These are phyloP conservation scores for Drosophila oshimai DNA, from an alignment of 1,140 invertebrate species.

Conservation along the genomic window DNA sequence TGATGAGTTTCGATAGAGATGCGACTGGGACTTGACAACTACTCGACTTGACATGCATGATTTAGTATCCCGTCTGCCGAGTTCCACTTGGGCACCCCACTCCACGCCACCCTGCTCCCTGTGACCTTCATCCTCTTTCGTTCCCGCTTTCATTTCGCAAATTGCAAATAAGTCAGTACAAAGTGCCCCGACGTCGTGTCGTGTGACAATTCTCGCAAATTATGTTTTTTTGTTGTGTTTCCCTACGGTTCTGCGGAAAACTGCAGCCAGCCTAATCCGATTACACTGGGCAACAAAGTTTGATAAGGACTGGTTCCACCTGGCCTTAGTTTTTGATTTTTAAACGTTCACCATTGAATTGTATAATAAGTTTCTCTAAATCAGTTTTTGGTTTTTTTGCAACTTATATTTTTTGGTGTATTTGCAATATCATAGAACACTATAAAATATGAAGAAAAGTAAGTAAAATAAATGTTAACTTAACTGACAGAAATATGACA, in stretches of 20 bases:
- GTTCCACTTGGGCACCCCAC: conserved; percentile 12
- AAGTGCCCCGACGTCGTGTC: conserved; percentile 46
- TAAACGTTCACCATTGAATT: too few species aligned
- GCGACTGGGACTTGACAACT: conserved; percentile 57
- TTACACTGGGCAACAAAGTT: conserved; percentile 34
- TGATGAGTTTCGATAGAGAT: conserved; percentile 78
- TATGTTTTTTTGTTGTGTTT: conserved; percentile 63
- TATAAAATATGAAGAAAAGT: too few species aligned
- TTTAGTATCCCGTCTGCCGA: conserved; percentile 48
- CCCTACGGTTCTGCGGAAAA: conserved; percentile 5
- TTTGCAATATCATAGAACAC: too few species aligned
- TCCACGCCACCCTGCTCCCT: not conserved
- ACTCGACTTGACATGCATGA: conserved; percentile 80
- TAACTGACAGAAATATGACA: too few species aligned
- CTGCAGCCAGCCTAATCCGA: conserved; percentile 72
- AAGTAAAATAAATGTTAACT: not conserved
- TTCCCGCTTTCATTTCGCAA: conserved; percentile 65
- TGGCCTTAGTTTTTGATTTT: too few species aligned
- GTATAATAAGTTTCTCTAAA: too few species aligned
- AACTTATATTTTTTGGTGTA: too few species aligned
- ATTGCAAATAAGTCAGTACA: conserved; percentile 71
- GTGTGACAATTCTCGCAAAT: conserved; percentile 81
- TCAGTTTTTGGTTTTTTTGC: too few species aligned
- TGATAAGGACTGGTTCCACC: too few species aligned
- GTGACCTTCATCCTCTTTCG: conserved; percentile 8